Conservation (phyloP, 2,113 vertebrate genomes). For the Origma solitaria region DNA sequence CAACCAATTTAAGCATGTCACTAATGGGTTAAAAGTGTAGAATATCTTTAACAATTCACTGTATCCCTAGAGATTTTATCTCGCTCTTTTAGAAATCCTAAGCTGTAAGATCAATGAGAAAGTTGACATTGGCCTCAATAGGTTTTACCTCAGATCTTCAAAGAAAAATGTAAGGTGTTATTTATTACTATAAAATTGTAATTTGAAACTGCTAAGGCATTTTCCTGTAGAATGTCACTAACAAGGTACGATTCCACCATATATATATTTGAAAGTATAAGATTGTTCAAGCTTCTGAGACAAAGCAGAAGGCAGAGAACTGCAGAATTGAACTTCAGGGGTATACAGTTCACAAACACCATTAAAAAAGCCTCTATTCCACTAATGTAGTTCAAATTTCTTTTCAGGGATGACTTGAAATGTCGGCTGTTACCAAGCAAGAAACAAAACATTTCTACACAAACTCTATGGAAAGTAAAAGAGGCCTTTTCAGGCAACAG, state of each 20-base stretch:
- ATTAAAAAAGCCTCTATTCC: background rate
- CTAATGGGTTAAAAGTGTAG: background rate
- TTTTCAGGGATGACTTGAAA: background rate
- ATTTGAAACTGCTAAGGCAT: background rate
- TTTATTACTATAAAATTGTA: background rate
- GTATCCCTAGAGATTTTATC: background rate
- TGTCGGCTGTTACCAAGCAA: background rate
- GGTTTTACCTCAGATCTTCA: background rate
- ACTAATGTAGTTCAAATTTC: background rate
- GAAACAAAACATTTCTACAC: background rate
- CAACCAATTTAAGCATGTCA: background rate
- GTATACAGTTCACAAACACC: background rate
- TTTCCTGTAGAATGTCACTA: background rate
- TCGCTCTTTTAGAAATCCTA: background rate
- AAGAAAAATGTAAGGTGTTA: background rate
- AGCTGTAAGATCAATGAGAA: background rate
- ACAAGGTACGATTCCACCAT: background rate
- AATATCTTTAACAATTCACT: background rate
- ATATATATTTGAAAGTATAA: background rate
- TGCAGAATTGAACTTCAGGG: background rate
- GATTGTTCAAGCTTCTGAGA: background rate
- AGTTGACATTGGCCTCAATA: background rate
- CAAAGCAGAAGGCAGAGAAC: background rate
- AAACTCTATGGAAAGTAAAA: background rate
- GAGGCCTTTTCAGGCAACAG: background rate